Percentiles rank a stretch among this genome's conserved stretches.
phyloP scores from a whole-genome alignment of 2,888 invertebrate genomes.

The Serrognathus titanus region DNA sequence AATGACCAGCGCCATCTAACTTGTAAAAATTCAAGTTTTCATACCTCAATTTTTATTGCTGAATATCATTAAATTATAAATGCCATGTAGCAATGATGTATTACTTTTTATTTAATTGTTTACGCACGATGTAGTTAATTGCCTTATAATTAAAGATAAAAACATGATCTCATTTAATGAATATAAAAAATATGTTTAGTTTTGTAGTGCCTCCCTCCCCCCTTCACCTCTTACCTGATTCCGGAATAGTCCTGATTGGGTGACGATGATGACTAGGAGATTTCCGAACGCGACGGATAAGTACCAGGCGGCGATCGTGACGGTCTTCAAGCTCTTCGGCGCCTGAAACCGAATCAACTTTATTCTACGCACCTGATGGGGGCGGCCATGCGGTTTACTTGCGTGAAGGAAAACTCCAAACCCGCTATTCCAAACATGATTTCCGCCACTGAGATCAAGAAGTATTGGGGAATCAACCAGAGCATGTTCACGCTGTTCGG shows the following conservation, averaged over 20 bases:
- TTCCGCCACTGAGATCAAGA: conserved; percentile 76
- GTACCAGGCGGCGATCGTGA: conserved; percentile 82
- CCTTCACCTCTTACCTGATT: conserved; percentile 55
- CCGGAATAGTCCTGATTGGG: conserved; percentile 61
- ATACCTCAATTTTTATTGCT: too few relatives aligned
- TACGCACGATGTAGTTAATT: too few relatives aligned
- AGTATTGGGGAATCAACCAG: conserved; percentile 77
- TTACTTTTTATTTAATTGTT: too few relatives aligned
- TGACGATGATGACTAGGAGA: conserved; percentile 71
- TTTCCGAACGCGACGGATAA: conserved; percentile 79
- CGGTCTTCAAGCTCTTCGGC: conserved; percentile 78
- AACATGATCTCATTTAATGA: too few relatives aligned
- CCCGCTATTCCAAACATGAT: conserved; percentile 82
- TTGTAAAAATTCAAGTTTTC: too few relatives aligned
- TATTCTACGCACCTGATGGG: neutral
- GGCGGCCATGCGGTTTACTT: conserved; percentile 50
- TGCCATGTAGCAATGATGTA: too few relatives aligned
- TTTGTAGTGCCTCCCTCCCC: too few relatives aligned
- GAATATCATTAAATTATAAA: too few relatives aligned
- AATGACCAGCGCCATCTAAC: too few relatives aligned
- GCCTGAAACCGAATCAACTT: conserved; percentile 53
- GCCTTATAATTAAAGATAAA: too few relatives aligned
- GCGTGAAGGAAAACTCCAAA: conserved; percentile 78
- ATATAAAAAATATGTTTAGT: too few relatives aligned
- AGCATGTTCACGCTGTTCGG: conserved; percentile 66